phyloP scores from a whole-genome alignment of 1,140 invertebrate species.

The Eriocheir sinensis region DNA sequence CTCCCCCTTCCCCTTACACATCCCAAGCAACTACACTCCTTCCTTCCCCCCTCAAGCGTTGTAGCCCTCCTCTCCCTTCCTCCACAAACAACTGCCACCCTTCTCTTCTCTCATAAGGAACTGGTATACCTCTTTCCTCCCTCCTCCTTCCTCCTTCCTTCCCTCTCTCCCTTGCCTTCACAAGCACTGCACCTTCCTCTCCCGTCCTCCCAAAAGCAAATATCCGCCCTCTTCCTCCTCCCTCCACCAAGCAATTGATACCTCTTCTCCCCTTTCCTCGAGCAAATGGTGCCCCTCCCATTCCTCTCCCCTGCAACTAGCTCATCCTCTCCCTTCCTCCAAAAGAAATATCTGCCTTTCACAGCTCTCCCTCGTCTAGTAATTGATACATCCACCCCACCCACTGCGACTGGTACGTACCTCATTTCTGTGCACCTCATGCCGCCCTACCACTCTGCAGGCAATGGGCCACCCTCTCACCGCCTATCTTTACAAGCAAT shows the following conservation, averaged over 20 bases:
- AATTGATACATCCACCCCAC: slow-evolving; percentile 32
- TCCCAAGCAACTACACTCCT: neutral
- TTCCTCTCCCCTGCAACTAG: slow-evolving; percentile 12
- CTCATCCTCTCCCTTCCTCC: slow-evolving; percentile 19
- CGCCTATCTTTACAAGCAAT: slow-evolving; percentile 24
- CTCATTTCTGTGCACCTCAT: neutral
- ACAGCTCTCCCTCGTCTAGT: neutral
- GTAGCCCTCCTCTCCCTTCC: neutral
- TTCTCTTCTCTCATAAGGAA: slow-evolving; percentile 32
- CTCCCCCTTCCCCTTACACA: slow-evolving; percentile 1
- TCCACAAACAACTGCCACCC: neutral
- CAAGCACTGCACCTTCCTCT: slow-evolving; percentile 31
- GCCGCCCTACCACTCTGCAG: neutral
- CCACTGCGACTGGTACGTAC: neutral
- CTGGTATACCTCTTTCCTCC: slow-evolving; percentile 25
- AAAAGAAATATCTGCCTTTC: slow-evolving; percentile 32
- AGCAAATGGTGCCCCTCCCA: neutral
- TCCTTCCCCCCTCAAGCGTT: neutral
- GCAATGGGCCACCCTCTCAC: neutral
- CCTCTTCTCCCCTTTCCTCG: slow-evolving; percentile 29
- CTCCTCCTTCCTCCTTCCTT: slow-evolving; percentile 10
- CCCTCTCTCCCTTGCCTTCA: neutral
- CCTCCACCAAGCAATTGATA: slow-evolving; percentile 44
- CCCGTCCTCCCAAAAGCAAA: slow-evolving; percentile 14
- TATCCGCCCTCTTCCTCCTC: slow-evolving; percentile 33